A percentile compares a stretch with the other conserved stretches of the same genome.
These are phyloP conservation scores for Erythrolamprus reginae DNA, from an alignment of 2,113 vertebrate genomes.

Conservation along the genomic window DNA sequence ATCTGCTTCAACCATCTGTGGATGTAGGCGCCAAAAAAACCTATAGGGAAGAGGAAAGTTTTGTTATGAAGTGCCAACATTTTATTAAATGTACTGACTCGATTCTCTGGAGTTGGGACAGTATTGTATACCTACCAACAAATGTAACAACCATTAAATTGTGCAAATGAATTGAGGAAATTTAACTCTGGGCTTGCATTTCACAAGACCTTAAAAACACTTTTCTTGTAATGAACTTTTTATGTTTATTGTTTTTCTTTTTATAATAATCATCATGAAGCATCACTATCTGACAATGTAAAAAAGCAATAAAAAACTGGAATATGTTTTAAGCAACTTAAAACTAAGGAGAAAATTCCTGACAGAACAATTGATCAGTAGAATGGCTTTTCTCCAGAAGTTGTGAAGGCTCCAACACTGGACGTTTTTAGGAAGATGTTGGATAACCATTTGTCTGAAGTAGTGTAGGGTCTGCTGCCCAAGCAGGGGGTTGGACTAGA, in stretches of 20 bases:
- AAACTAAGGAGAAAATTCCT: too few species aligned
- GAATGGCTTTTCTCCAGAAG: too few species aligned
- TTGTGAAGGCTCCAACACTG: too few species aligned
- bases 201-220: neutral
- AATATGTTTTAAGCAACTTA: too few species aligned
- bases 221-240: neutral
- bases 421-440: too few species aligned
- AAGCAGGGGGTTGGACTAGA: too few species aligned
- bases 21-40: constrained; percentile 92
- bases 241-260: neutral
- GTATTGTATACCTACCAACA: neutral
- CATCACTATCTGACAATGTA: neutral
- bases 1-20: constrained; percentile 82
- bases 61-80: neutral
- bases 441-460: too few species aligned
- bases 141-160: neutral
- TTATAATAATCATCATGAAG: neutral
- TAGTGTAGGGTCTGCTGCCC: too few species aligned
- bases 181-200: neutral
- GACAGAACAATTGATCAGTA: too few species aligned
- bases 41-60: constrained; percentile 57
- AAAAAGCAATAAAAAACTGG: neutral
- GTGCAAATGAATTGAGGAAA: neutral
- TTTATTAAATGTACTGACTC: neutral
- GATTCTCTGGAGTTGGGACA: neutral